Conservation (phyloP, 64 coral and sea anemone genomes). For the Montipora efflorescens region DNA sequence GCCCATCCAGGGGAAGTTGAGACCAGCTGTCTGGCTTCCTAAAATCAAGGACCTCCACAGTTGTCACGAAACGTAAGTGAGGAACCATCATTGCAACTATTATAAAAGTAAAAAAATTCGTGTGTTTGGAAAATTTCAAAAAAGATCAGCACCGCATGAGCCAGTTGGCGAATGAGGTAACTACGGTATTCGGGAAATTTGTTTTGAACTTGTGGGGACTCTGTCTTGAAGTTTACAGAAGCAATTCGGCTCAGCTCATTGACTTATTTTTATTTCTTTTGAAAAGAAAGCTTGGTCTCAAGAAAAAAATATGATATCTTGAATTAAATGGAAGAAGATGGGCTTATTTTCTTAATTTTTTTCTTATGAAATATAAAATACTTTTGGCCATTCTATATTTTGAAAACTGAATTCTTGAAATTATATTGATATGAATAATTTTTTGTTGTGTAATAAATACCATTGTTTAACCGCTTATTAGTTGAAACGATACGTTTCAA, state of each 20-base stretch:
- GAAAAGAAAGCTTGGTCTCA: background rate
- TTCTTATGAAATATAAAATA: background rate
- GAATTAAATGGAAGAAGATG: background rate
- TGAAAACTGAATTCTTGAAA: too few relatives aligned
- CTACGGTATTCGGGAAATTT: too few relatives aligned
- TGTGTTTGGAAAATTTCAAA: background rate
- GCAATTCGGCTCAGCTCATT: too few relatives aligned
- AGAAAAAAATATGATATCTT: background rate
- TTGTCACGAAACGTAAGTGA: constrained; percentile 82
- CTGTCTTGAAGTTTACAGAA: background rate
- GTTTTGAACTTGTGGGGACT: background rate
- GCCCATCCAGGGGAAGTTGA: constrained; percentile 82
- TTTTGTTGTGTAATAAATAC: too few relatives aligned
- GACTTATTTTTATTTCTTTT: background rate
- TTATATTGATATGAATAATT: too few relatives aligned
- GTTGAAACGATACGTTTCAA: background rate
- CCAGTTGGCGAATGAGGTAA: background rate
- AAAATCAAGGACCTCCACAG: constrained; percentile 89
- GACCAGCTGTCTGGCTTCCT: constrained; percentile 95
- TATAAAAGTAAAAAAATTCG: background rate
- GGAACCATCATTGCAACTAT: background rate
- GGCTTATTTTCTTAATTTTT: background rate
- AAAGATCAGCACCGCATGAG: background rate
- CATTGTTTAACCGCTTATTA: too few relatives aligned
- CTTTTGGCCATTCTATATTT: background rate